These are phyloP conservation scores for Sinosuthora webbiana DNA, from an alignment of 2,113 vertebrate species.

Conservation along the genomic window DNA sequence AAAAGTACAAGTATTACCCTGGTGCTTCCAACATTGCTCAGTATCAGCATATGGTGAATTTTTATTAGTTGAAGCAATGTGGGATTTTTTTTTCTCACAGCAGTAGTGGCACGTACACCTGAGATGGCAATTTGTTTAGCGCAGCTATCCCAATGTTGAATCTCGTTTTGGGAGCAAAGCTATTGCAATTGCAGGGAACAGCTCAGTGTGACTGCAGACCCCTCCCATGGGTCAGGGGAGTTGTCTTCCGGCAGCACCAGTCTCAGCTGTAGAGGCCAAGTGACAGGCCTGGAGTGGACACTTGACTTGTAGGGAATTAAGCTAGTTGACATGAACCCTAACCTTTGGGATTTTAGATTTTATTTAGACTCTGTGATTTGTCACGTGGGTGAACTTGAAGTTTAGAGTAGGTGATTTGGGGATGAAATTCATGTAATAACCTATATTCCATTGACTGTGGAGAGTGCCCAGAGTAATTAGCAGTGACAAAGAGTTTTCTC, in stretches of 20 bases:
- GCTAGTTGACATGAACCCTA: not conserved
- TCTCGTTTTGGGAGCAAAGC: not conserved
- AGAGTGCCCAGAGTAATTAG: not conserved
- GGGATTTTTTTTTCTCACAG: not conserved
- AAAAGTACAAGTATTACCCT: not conserved
- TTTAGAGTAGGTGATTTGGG: not conserved
- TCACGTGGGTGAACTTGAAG: not conserved
- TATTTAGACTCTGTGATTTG: not conserved
- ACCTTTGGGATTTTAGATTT: not conserved
- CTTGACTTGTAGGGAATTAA: not conserved
- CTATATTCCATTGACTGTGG: not conserved
- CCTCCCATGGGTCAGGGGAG: fast-evolving
- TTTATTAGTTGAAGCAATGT: not conserved
- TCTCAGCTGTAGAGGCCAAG: not conserved
- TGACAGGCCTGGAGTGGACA: not conserved
- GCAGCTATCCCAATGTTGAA: fast-evolving
- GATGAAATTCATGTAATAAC: not conserved
- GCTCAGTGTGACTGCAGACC: not conserved
- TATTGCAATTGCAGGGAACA: not conserved
- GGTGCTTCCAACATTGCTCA: not conserved
- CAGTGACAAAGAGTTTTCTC: not conserved
- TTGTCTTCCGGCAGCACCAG: not conserved
- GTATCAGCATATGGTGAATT: not conserved
- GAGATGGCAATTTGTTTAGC: not conserved
- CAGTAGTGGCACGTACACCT: not conserved